Evolutionary conservation across 2,888 invertebrate genomes (phyloP), one percentile per base, ranked within the genome.

Genomic region (Nemotelus nigrinus): DNA sequence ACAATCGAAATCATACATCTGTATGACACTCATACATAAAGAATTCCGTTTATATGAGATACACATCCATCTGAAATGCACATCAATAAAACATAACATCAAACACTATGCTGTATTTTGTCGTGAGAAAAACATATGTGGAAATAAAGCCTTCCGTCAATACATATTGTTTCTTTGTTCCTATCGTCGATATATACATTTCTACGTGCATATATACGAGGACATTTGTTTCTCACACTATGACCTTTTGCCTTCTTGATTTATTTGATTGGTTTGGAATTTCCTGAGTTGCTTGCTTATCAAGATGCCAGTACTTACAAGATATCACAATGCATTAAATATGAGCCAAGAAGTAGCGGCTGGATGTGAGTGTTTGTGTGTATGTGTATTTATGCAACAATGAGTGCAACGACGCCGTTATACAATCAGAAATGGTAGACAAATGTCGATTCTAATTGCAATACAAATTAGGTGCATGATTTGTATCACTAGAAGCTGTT

Each of bases 221-320:
- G 53, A 53, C 7, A 53, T 53, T 53, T 8, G 25, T 25, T 25
- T n/a, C 58, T 63, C 43, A 4, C 43, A 6, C 63, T 25, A 63
- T 63, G 63, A 39, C 41, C 63, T 63, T 63, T 63, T 5, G 63
- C 39, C 39, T 63, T 63, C 43, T 63, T 44, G 43, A 6, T 4
- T 43, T 5, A 63, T 63, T 43, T 43, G 63, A 63, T 63, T 63
- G 63, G 63, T 63, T 63, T 63, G 63, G 43, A 63, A 41, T 63
- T 63, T 63, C 43, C 63, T 44, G 10, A 43, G 43, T n/a, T 50
- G 50, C 5, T 50, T 25, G 25, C 25, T 50, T 50, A 50, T 50
- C 50, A 50, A 50, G 50, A 7, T 63, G 63, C 25, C 63, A 63
- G 43, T 41, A 7, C 7, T 63, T 63, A 63, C 39, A 4, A 63